Conservation (phyloP, 2,113 vertebrate genomes). For the Nannospalax galili region DNA sequence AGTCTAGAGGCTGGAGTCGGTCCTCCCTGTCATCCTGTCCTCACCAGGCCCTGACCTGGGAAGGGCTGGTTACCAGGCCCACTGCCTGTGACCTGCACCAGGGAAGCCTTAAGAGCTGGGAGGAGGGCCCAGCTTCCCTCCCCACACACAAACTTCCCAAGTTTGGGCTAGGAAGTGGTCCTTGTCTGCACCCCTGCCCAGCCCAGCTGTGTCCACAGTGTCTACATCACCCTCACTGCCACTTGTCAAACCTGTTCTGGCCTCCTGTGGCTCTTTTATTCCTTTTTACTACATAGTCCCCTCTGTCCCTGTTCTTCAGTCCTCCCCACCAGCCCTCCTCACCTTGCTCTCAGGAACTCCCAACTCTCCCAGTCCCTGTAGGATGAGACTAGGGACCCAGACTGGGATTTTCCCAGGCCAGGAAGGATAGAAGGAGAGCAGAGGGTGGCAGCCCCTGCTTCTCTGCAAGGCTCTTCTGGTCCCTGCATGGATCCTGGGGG, state of each 20-base stretch:
- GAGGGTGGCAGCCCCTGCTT: not conserved
- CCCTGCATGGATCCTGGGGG: not conserved
- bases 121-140: not conserved
- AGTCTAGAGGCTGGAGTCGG: no score
- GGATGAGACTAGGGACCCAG: fast-evolving
- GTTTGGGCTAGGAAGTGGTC: not conserved
- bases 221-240: not conserved
- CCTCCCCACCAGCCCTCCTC: not conserved
- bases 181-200: not conserved
- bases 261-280: not conserved
- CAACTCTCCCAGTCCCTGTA: not conserved
- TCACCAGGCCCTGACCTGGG: not conserved
- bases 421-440: no score
- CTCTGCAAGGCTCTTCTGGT: not conserved
- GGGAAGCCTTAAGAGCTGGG: not conserved
- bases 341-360: not conserved
- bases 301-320: not conserved
- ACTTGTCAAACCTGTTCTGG: not conserved
- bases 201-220: not conserved
- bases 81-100: not conserved
- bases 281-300: not conserved
- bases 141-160: no score
- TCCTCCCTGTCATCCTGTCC: not conserved
- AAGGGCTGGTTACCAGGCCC: not conserved
- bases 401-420: not conserved